Evolutionary conservation across 2,113 vertebrate species (phyloP), one percentile per base, ranked within the genome.

Genomic region (Meles meles): DNA sequence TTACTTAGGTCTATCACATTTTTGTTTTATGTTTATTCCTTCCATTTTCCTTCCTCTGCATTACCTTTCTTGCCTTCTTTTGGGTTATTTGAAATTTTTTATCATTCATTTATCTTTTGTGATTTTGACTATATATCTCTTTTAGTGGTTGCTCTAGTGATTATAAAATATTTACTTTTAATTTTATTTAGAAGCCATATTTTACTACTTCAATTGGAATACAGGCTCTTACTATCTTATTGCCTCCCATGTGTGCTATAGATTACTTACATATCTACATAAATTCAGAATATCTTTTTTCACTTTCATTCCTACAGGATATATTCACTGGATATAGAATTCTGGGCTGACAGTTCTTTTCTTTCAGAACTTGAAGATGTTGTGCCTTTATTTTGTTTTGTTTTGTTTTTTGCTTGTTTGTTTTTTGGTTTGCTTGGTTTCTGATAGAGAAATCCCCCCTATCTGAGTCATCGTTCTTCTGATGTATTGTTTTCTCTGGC

Each of bases 311-410:
- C 34, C 9, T 92, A 61, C 77, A 52, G n/a, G 31, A 34, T 82
- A 89, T 61, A 94, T 97, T 96, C 12, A 55, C 11, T 47, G n/a
- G 37, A 15, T 92, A 63, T 72, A 79, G n/a, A 94, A 85, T 80
- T 63, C 11, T 80, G 11, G 42, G 39, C 12, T 42, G n/a, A 18
- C 13, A 76, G 4, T 52, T 71, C 15, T 85, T 69, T 76, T 59
- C 29, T 90, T 93, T n/a, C 27, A 71, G 13, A 69, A 25, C 23
- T 79, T 90, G 18, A 63, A 80, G 77, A 47, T 69, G 17, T 27
- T 71, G 42, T 71, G 27, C 31, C 11, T 39, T 37, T 49, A 37
- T 44, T 20, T 47, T 76, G 37, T 42, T 27, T 42, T 25, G 57
- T 25, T 72, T 72, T 42, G 12, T 42, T 42, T 65, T 44, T 76